Base-by-base conservation (phyloP, 2,888 invertebrate genomes). In the Nymphalis c-album region DNA sequence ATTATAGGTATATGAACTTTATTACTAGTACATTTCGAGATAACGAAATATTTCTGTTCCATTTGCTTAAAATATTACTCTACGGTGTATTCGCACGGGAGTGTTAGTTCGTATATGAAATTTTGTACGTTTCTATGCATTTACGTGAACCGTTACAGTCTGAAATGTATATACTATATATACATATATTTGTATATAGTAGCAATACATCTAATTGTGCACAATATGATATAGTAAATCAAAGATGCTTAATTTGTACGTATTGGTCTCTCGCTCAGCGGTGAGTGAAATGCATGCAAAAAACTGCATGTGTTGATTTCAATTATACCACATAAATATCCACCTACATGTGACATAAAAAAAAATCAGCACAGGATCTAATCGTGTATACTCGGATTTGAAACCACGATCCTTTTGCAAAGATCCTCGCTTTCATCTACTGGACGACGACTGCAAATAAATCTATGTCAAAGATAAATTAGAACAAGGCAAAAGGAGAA, bases 1-100 rank as follows among this genome's bases (percentile, higher is more conserved):
- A 8, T 13, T 35, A 18, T 57, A n/a, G n/a, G 35, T 35, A 35
- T 57, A 35, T 35, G 35, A 57, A 35, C 35, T 57, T 35, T 57
- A 53, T 50, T 35, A 7, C 57, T 57, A n/a, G n/a, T 22, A n/a
- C 17, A 57, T 57, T 35, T 26, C 5, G 26, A 53, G 53, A 35
- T 57, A 35, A 57, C 57, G 35, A 57, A 35, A 35, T 31, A n/a
- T 57, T 57, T n/a, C 31, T 35, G n/a, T 35, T 35, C n/a, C 35
- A 57, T 57, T 57, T 57, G 57, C 57, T 57, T 57, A 35, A 57
- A 57, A 57, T 35, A 57, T 57, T 31, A 35, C 35, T 57, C 35
- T 2, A 35, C 57, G 8, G 57, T 18, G 57, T n/a, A 57, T 57
- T 35, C 35, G 18, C 57, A 7, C 8, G 31, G n/a, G n/a, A 7